A percentile compares a stretch with the other conserved stretches of the same genome.
phyloP scores from a whole-genome alignment of 2,888 invertebrate species.

The Diaprepes abbreviatus region DNA sequence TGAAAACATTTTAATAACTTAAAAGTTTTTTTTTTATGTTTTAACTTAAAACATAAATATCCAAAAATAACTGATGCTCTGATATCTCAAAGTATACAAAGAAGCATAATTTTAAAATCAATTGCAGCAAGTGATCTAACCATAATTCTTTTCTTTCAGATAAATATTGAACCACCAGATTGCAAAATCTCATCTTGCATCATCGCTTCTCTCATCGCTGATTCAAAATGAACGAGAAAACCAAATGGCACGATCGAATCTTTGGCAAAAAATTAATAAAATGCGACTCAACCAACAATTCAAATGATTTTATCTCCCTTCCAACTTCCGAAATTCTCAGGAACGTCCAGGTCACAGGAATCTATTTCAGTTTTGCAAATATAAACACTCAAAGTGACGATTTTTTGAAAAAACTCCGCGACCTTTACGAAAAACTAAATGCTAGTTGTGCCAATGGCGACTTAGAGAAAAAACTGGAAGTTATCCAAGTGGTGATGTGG shows the following conservation, averaged over 20 bases:
- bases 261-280: constrained; percentile 72
- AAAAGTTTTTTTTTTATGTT: no score
- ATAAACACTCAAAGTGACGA: constrained; percentile 78
- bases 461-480: constrained; percentile 70
- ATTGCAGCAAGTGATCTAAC: no score
- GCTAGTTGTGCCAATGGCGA: constrained; percentile 53
- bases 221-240: constrained; percentile 53
- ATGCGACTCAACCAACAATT: constrained; percentile 66
- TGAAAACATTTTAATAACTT: no score
- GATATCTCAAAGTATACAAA: no score
- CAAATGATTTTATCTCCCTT: constrained; percentile 69
- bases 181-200: no score
- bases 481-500: constrained; percentile 80
- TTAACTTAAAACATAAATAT: no score
- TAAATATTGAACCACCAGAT: not conserved
- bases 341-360: constrained; percentile 72
- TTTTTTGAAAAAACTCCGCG: constrained; percentile 75
- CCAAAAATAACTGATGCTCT: no score
- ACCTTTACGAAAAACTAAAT: constrained; percentile 70
- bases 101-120: no score
- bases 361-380: constrained; percentile 81
- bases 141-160: constrained; percentile 5
- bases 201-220: not conserved
- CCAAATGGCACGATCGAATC: constrained; percentile 75
- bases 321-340: constrained; percentile 70